Percentiles rank a stretch among this genome's conserved stretches.
phyloP scores from a whole-genome alignment of 2,113 vertebrate species.

The Phoxinus phoxinus region DNA sequence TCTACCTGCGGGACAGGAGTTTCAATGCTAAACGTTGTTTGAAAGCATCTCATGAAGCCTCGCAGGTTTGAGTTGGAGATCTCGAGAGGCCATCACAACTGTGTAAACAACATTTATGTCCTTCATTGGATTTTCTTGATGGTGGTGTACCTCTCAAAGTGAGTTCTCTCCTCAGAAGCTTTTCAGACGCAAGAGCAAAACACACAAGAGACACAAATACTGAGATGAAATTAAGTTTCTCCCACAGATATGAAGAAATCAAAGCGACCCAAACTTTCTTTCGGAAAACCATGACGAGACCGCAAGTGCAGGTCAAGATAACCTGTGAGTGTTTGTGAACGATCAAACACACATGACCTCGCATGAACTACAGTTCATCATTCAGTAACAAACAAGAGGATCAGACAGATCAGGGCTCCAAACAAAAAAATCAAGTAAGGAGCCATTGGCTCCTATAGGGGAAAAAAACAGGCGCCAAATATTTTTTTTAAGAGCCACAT shows the following conservation, averaged over 20 bases:
- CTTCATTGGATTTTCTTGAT: conserved; percentile 1
- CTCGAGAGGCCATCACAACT: conserved; percentile 1
- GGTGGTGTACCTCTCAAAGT: background rate
- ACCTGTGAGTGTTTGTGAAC: background rate
- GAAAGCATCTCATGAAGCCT: background rate
- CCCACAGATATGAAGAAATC: background rate
- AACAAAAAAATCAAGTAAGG: no score
- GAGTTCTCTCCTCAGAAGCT: background rate
- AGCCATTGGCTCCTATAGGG: no score
- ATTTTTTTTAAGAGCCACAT: no score
- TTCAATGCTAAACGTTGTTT: background rate
- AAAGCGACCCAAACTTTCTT: background rate
- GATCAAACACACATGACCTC: conserved; percentile 22
- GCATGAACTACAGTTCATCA: conserved; percentile 39
- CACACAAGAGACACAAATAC: conserved; percentile 6
- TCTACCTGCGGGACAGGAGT: background rate
- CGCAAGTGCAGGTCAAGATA: background rate
- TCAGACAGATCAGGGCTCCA: no score
- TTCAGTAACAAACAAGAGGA: background rate
- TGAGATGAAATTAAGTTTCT: conserved; percentile 8
- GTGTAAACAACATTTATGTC: conserved; percentile 8
- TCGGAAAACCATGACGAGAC: background rate
- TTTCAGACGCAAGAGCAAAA: background rate
- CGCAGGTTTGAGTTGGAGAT: background rate
- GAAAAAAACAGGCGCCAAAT: no score